Conservation (phyloP, 2,113 vertebrate genomes). For the Dryoscopus gambensis region DNA sequence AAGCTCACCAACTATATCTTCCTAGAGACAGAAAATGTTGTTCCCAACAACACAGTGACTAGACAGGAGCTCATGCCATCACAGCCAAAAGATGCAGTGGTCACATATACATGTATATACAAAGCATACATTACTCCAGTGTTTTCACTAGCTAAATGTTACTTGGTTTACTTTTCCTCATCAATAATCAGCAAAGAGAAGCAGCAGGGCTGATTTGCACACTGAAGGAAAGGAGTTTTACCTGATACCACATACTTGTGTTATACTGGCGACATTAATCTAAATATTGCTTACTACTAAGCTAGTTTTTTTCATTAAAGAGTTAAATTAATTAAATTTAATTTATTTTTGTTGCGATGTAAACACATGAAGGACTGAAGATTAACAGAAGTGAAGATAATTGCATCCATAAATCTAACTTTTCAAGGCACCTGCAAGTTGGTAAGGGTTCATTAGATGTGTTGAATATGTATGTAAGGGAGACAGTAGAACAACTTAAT, state of each 20-base stretch:
- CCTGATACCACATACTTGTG: background rate
- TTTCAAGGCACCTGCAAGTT: background rate
- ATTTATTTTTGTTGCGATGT: background rate
- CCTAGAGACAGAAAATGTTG: background rate
- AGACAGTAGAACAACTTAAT: background rate
- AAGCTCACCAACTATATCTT: background rate
- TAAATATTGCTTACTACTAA: background rate
- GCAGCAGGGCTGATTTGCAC: background rate
- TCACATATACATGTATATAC: background rate
- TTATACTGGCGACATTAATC: background rate
- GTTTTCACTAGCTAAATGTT: background rate
- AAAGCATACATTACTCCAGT: background rate
- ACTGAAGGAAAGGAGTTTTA: background rate
- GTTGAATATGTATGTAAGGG: accelerated
- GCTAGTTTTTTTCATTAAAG: background rate
- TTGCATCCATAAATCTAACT: background rate
- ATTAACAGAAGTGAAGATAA: background rate
- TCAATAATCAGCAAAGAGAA: background rate
- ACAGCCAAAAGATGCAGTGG: background rate
- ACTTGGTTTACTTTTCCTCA: background rate
- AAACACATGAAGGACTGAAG: background rate
- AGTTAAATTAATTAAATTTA: background rate
- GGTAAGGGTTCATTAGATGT: background rate
- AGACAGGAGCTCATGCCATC: background rate
- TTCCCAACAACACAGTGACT: background rate